These are phyloP conservation scores for Oryctolagus cuniculus DNA, from an alignment of 2,113 vertebrate species.

Conservation along the genomic window DNA sequence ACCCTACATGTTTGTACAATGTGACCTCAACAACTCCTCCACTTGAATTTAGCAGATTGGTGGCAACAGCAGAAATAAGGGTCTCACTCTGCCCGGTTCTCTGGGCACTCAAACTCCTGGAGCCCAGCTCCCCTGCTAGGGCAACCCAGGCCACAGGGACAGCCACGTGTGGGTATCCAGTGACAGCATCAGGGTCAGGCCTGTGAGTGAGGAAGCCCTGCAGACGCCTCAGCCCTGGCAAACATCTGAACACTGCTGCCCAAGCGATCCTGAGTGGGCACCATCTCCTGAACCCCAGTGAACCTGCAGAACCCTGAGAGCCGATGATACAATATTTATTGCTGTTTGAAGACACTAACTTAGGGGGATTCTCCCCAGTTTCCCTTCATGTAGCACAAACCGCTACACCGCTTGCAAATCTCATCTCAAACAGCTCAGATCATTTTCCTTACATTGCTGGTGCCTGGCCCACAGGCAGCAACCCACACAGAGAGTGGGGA, in stretches of 20 bases:
- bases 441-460: background rate
- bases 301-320: background rate
- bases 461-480: background rate
- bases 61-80: background rate
- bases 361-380: background rate
- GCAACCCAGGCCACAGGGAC: background rate
- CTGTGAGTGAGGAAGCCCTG: background rate
- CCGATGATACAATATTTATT: background rate
- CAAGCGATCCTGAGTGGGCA: background rate
- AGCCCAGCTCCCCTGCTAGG: background rate
- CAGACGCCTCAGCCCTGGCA: background rate
- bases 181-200: background rate
- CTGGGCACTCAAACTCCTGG: slow-evolving; percentile 17
- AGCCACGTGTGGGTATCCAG: background rate
- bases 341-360: background rate
- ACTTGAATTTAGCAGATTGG: background rate
- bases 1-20: background rate
- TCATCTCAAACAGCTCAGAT: slow-evolving; percentile 3
- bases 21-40: background rate
- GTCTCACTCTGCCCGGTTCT: background rate
- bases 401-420: background rate
- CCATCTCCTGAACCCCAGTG: background rate
- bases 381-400: background rate
- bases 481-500: background rate
- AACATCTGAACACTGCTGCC: background rate